Percentiles rank a stretch among this genome's conserved stretches.
phyloP scores from a whole-genome alignment of 1,140 invertebrate species.

The Anoplolepis gracilipes region DNA sequence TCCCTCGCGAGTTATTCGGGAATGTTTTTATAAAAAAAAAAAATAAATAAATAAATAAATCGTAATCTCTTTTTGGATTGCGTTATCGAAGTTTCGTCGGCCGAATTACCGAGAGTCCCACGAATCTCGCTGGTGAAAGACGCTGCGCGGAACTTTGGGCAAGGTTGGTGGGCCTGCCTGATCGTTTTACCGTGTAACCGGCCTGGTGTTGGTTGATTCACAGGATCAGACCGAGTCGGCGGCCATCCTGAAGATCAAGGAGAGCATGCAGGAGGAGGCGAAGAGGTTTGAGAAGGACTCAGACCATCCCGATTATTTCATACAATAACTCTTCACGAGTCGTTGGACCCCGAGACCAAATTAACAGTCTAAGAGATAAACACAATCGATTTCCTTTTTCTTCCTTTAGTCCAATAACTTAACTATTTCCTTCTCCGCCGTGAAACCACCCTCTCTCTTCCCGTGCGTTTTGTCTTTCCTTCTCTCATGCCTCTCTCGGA shows the following conservation, averaged over 20 bases:
- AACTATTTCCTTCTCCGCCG: constrained; percentile 20
- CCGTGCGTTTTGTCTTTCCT: constrained; percentile 23
- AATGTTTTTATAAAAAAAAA: too few relatives aligned
- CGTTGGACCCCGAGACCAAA: constrained; percentile 81
- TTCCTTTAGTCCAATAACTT: constrained; percentile 43
- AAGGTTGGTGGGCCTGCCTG: constrained; percentile 85
- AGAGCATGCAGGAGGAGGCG: constrained; percentile 99
- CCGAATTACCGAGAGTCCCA: constrained; percentile 9
- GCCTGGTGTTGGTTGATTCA: constrained; percentile 88
- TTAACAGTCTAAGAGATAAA: constrained; percentile 76
- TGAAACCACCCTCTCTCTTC: constrained; percentile 37
- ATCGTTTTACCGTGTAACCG: constrained; percentile 85
- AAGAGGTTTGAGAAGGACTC: constrained; percentile 99
- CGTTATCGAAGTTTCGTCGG: constrained; percentile 9
- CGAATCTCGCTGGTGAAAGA: constrained; percentile 66
- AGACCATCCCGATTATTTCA: constrained; percentile 98
- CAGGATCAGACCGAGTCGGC: constrained; percentile 99
- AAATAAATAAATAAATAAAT: too few relatives aligned
- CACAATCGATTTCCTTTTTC: constrained; percentile 59
- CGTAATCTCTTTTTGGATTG: background rate
- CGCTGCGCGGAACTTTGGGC: constrained; percentile 60
- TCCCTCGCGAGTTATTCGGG: background rate
- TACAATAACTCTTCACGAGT: constrained; percentile 91
- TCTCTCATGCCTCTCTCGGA: constrained; percentile 35
- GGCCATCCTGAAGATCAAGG: constrained; percentile 99